Conservation (phyloP, 2,113 vertebrate species). For the Mionectes macconnelli region DNA sequence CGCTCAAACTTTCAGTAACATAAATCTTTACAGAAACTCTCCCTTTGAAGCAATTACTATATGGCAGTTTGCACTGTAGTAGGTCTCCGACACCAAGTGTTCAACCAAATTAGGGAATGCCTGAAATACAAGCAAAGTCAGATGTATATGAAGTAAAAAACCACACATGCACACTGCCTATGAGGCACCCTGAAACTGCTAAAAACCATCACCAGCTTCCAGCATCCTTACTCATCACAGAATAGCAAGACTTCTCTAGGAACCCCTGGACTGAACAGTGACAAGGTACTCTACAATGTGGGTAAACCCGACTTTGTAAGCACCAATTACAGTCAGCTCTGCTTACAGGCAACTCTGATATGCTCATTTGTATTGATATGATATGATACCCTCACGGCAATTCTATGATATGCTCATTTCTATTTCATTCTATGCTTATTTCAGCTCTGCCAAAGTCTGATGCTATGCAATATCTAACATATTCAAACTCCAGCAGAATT, state of each 20-base stretch:
- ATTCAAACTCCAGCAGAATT: neutral
- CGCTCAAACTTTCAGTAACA: neutral
- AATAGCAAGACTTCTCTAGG: neutral
- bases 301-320: neutral
- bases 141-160: neutral
- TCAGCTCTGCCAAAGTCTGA: neutral
- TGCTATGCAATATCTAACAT: neutral
- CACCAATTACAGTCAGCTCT: accelerated
- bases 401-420: neutral
- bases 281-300: neutral
- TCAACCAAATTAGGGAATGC: neutral
- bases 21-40: neutral
- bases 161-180: accelerated
- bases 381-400: neutral
- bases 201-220: neutral
- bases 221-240: neutral
- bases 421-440: neutral
- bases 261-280: neutral
- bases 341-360: neutral
- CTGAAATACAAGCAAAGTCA: neutral
- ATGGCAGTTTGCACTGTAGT: neutral
- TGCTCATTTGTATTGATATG: neutral
- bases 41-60: neutral
- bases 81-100: neutral
- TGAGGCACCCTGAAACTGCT: neutral